A percentile compares a stretch with the other conserved stretches of the same genome.
phyloP scores from a whole-genome alignment of 2,113 vertebrate species.

The Ramphastos sulfuratus region DNA sequence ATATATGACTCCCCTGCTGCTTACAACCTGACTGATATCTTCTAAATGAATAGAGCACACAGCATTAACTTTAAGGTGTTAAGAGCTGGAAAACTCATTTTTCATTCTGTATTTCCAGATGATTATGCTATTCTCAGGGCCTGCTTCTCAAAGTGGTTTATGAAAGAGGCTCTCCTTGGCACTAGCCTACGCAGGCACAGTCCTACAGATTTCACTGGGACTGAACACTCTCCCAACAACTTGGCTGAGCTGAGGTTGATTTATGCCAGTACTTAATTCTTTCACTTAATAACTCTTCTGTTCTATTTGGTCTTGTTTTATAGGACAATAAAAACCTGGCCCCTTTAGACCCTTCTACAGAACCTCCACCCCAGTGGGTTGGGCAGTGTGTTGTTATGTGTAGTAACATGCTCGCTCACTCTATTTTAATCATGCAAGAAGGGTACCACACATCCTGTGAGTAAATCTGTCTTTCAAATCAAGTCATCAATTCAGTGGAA shows the following conservation, averaged over 20 bases:
- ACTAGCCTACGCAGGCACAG: neutral
- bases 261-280: neutral
- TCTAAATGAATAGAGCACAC: neutral
- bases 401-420: neutral
- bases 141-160: neutral
- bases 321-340: neutral
- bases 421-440: constrained; percentile 12
- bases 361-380: neutral
- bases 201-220: neutral
- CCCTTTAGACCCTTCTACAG: neutral
- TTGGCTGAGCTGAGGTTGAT: neutral
- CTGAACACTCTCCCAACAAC: neutral
- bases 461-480: constrained; percentile 55
- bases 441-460: neutral
- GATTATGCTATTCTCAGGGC: neutral
- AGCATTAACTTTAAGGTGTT: neutral
- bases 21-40: neutral
- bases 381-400: neutral
- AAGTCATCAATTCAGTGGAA: constrained; percentile 55
- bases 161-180: neutral
- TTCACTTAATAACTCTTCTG: neutral
- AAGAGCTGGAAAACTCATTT: neutral
- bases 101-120: neutral
- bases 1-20: neutral
- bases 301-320: neutral